These are phyloP conservation scores for Atrichornis clamosus DNA, from an alignment of 2,113 vertebrate species.

Conservation along the genomic window DNA sequence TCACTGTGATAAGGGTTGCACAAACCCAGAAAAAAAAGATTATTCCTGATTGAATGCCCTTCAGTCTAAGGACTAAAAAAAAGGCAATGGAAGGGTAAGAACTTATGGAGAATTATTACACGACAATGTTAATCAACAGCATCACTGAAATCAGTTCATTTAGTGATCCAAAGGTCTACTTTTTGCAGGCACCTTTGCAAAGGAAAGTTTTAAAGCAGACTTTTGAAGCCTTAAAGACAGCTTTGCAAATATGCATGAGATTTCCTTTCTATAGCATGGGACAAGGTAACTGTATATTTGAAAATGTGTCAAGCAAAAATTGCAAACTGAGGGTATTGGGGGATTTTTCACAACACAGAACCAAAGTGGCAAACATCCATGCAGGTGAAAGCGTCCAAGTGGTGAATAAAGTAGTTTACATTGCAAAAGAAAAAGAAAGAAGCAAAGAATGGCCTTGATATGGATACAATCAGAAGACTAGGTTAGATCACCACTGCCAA, in stretches of 20 bases:
- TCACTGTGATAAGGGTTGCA: neutral
- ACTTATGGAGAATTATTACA: neutral
- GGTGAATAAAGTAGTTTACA: neutral
- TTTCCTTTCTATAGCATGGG: neutral
- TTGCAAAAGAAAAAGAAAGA: neutral
- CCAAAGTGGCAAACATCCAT: neutral
- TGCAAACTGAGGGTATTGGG: neutral
- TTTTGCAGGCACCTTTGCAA: neutral
- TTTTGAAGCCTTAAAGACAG: neutral
- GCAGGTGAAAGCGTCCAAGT: neutral
- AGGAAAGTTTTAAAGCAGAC: neutral
- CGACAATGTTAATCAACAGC: neutral
- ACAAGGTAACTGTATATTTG: neutral
- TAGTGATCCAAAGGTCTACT: neutral
- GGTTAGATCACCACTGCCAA: neutral
- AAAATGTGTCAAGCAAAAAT: neutral
- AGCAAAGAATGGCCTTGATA: neutral
- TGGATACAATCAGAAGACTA: neutral
- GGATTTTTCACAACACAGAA: neutral
- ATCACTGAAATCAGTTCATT: neutral
- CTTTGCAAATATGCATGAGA: neutral
- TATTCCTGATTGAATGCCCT: neutral
- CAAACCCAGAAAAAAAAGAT: neutral
- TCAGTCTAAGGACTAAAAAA: neutral
- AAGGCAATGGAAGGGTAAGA: neutral